phyloP scores from a whole-genome alignment of 2,888 invertebrate genomes.

The Ophion ellenae region DNA sequence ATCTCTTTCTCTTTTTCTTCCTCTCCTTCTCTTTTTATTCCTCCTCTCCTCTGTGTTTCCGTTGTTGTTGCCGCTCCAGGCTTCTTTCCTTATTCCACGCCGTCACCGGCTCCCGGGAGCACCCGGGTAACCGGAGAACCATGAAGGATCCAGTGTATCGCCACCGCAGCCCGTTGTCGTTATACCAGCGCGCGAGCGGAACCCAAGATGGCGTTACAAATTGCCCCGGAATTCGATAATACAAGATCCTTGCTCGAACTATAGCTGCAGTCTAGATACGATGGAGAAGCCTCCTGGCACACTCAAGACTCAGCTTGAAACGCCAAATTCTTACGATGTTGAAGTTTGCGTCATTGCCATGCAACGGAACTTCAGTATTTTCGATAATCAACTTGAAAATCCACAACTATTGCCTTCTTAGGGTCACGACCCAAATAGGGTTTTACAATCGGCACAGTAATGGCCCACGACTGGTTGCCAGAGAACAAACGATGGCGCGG shows the following conservation, averaged over 20 bases:
- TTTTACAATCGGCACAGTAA: too few species aligned
- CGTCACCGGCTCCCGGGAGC: conserved; percentile 43
- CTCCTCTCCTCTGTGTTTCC: conserved; percentile 13
- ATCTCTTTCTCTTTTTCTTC: conserved; percentile 33
- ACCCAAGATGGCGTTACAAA: conserved; percentile 78
- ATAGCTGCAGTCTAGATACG: not conserved
- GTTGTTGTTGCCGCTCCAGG: conserved; percentile 57
- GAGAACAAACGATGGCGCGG: too few species aligned
- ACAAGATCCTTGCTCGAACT: conserved; percentile 58
- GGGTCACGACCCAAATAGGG: too few species aligned
- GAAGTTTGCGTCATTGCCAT: too few species aligned
- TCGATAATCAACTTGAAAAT: too few species aligned
- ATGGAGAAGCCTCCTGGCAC: not conserved
- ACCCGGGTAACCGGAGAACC: conserved; percentile 24
- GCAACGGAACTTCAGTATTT: too few species aligned
- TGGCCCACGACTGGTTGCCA: too few species aligned
- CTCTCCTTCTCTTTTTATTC: conserved; percentile 1
- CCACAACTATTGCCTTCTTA: too few species aligned
- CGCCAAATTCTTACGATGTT: not conserved
- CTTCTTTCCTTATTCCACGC: conserved; percentile 67
- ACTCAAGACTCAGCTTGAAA: not conserved
- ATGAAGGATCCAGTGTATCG: conserved; percentile 43
- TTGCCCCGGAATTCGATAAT: conserved; percentile 76
- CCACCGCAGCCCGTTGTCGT: conserved; percentile 58
- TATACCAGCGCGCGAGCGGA: conserved; percentile 61